A percentile compares a stretch with the other conserved stretches of the same genome.
These are phyloP conservation scores for Dryococelus australis DNA, from an alignment of 2,888 invertebrate genomes.

Conservation along the genomic window DNA sequence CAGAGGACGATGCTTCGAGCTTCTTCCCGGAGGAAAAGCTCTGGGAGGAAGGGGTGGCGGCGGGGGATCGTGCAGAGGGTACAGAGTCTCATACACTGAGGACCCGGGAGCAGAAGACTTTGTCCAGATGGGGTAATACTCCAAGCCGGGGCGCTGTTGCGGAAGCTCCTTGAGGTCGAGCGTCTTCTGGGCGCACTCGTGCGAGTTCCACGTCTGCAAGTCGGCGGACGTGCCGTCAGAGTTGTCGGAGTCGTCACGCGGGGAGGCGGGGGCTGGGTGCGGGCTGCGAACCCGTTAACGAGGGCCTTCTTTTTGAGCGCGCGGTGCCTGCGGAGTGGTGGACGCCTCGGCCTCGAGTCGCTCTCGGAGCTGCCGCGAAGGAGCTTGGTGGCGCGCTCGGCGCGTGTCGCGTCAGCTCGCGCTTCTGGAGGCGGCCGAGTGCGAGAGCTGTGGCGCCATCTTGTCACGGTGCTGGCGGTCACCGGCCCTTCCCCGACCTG, in stretches of 20 bases:
- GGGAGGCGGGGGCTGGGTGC: background rate
- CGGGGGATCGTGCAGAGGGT: constrained; percentile 50
- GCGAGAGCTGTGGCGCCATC: constrained; percentile 28
- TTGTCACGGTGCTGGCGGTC: constrained; percentile 61
- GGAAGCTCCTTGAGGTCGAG: constrained; percentile 50
- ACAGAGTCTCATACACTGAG: constrained; percentile 51
- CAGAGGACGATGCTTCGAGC: constrained; percentile 72
- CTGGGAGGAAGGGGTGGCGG: constrained; percentile 78
- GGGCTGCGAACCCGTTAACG: constrained; percentile 31
- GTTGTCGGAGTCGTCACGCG: constrained; percentile 41
- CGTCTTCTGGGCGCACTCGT: constrained; percentile 56
- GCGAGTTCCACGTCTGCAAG: constrained; percentile 65
- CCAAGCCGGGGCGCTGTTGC: constrained; percentile 64
- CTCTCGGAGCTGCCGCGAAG: constrained; percentile 43
- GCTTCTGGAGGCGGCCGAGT: constrained; percentile 29
- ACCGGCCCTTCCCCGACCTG: constrained; percentile 69
- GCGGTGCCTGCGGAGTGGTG: constrained; percentile 46
- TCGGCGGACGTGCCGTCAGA: constrained; percentile 50
- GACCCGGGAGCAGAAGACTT: constrained; percentile 54
- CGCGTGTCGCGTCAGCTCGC: constrained; percentile 40
- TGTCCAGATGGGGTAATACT: constrained; percentile 76
- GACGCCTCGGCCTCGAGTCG: constrained; percentile 48
- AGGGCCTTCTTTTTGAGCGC: constrained; percentile 49
- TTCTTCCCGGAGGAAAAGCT: constrained; percentile 52
- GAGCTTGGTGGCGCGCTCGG: constrained; percentile 30